Base-by-base conservation (phyloP, 2,888 invertebrate genomes). In the Acrobeloides nanus region DNA sequence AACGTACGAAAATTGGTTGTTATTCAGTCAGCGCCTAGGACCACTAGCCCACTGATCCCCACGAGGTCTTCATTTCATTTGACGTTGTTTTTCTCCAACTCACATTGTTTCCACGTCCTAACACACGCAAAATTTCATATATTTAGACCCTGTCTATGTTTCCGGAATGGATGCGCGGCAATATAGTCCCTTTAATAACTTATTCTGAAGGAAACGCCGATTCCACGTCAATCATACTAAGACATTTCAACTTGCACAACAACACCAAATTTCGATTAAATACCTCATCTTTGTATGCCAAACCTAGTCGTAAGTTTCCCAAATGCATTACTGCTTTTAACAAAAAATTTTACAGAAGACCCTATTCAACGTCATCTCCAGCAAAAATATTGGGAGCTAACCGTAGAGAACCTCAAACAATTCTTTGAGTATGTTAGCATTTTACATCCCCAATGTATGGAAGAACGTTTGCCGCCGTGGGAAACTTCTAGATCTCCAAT, bases 321-420 rank as follows among this genome's bases (percentile, higher is more conserved):
- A n/a, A n/a, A n/a, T n/a, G n/a, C n/a, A n/a, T n/a, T n/a, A n/a
- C n/a, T n/a, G n/a, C n/a, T n/a, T n/a, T n/a, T n/a, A n/a, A n/a
- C n/a, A n/a, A n/a, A n/a, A n/a, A n/a, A n/a, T n/a, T 23, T 45
- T 45, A 24, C 46, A 45, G 44, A 41, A 15, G 29, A 46, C 24
- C 39, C 25, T 15, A 17, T 31, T 25, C 29, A 45, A 27, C 27
- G 25, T 15, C 39, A 25, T 20, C 38, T 24, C 23, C 46, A 41
- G 32, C 46, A 23, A 26, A 31, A 23, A 33, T 25, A 29, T n/a
- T 46, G 46, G 46, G 39, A 46, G 24, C 54, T 59, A 55, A 55
- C 58, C 0, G 48, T 50, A 38, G 52, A 51, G 34, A 54, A 57
- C 34, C 51, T 61, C 23, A 50, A 50, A 23, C 46, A 49, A 24